Conservation (phyloP, 2,888 invertebrate species). For the Drosophila longiperda region DNA sequence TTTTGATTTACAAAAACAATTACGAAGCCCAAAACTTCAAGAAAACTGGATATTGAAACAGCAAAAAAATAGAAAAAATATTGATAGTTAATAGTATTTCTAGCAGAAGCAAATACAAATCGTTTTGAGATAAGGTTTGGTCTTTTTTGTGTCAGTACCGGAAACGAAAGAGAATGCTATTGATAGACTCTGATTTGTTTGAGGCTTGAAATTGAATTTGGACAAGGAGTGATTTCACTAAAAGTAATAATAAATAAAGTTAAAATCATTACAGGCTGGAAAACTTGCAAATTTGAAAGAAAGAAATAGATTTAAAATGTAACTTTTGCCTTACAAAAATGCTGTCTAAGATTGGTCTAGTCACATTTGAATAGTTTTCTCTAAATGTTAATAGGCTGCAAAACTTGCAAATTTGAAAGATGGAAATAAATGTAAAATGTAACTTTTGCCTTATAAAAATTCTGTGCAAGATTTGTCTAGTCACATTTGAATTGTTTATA, state of each 20-base stretch:
- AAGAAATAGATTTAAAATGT: not conserved
- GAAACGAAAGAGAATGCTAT: not conserved
- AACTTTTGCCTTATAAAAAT: not conserved
- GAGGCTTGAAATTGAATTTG: not conserved
- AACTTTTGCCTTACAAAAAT: not conserved
- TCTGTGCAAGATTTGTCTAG: not conserved
- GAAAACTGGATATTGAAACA: constrained; percentile 21
- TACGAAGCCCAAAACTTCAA: constrained; percentile 40
- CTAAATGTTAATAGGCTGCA: not conserved
- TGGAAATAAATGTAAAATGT: not conserved
- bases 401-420: not conserved
- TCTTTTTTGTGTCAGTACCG: not conserved
- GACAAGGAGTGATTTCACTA: not conserved
- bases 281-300: not conserved
- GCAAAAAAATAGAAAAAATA: constrained; percentile 23
- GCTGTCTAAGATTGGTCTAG: not conserved
- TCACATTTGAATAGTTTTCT: not conserved
- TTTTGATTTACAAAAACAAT: constrained; percentile 60
- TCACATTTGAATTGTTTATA: not conserved
- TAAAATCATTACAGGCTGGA: not conserved
- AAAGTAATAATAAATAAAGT: not conserved
- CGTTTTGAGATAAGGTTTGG: constrained; percentile 1
- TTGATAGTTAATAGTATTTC: constrained; percentile 26
- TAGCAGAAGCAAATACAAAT: constrained; percentile 24
- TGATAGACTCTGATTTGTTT: constrained; percentile 9